These are phyloP conservation scores for Zonotrichia albicollis DNA, from an alignment of 2,797 vertebrate species.

Conservation along the genomic window DNA sequence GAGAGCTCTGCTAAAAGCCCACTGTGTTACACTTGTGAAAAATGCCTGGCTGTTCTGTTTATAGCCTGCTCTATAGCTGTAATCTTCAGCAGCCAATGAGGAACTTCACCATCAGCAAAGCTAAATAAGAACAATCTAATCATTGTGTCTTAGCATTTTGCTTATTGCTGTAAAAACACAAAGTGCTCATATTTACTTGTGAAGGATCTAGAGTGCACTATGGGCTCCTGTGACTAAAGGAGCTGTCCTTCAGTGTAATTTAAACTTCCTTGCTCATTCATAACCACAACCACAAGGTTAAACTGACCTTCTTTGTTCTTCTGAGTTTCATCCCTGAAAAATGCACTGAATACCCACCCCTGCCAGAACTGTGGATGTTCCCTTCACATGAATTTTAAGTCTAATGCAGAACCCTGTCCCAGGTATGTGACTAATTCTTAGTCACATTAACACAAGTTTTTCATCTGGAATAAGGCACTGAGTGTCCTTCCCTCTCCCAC, in stretches of 20 bases:
- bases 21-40: constrained; percentile 7
- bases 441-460: constrained; percentile 73
- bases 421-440: constrained; percentile 78
- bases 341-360: constrained; percentile 61
- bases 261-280: constrained; percentile 70
- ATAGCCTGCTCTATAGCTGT: neutral
- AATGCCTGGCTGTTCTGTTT: constrained; percentile 28
- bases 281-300: constrained; percentile 77
- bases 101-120: constrained; percentile 32
- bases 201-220: constrained; percentile 42
- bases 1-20: constrained; percentile 19
- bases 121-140: constrained; percentile 31
- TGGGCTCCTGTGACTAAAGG: constrained; percentile 70
- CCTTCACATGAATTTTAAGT: constrained; percentile 58
- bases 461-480: constrained; percentile 46
- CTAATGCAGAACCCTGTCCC: constrained; percentile 52
- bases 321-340: constrained; percentile 75
- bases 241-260: constrained; percentile 65
- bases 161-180: constrained; percentile 54
- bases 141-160: constrained; percentile 47
- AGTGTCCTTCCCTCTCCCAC: constrained; percentile 14
- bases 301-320: constrained; percentile 72
- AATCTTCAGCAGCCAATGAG: constrained; percentile 2
- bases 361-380: constrained; percentile 67
- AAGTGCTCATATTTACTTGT: constrained; percentile 53